Conservation (phyloP, 2,888 invertebrate genomes). For the Marronus borbonicus region DNA sequence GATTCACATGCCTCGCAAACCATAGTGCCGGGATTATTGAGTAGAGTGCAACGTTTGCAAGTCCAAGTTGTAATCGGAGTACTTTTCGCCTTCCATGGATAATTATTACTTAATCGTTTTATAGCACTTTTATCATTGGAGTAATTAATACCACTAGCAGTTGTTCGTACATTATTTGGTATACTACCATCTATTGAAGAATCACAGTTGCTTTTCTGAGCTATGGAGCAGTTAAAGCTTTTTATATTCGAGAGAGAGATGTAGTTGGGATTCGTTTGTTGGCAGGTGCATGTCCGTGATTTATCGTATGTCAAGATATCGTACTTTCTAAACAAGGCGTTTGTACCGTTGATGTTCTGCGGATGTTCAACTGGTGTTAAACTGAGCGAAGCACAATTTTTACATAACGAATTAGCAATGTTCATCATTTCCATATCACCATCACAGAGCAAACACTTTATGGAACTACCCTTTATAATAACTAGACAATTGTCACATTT, state of each 20-base stretch:
- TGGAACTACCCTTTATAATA: slow-evolving; percentile 54
- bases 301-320: slow-evolving; percentile 65
- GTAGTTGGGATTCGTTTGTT: slow-evolving; percentile 62
- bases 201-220: slow-evolving; percentile 64
- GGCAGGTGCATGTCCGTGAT: slow-evolving; percentile 64
- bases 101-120: slow-evolving; percentile 58
- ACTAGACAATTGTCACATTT: slow-evolving; percentile 58
- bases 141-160: slow-evolving; percentile 68
- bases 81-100: slow-evolving; percentile 65
- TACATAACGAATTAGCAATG: slow-evolving; percentile 67
- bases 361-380: slow-evolving; percentile 67
- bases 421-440: slow-evolving; percentile 65
- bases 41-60: slow-evolving; percentile 83
- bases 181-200: slow-evolving; percentile 62
- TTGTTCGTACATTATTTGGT: slow-evolving; percentile 66
- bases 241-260: slow-evolving; percentile 67
- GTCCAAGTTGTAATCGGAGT: slow-evolving; percentile 74
- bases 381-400: slow-evolving; percentile 64
- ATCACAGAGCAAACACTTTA: slow-evolving; percentile 65
- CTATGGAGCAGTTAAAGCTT: slow-evolving; percentile 68
- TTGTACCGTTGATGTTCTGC: slow-evolving; percentile 56
- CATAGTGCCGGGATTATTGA: slow-evolving; percentile 78
- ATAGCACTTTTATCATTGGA: slow-evolving; percentile 55
- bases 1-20: slow-evolving; percentile 85
- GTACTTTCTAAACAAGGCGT: slow-evolving; percentile 60